Evolutionary conservation across 2,888 invertebrate genomes (phyloP).

Genomic region (Cheilosia impressa): DNA sequence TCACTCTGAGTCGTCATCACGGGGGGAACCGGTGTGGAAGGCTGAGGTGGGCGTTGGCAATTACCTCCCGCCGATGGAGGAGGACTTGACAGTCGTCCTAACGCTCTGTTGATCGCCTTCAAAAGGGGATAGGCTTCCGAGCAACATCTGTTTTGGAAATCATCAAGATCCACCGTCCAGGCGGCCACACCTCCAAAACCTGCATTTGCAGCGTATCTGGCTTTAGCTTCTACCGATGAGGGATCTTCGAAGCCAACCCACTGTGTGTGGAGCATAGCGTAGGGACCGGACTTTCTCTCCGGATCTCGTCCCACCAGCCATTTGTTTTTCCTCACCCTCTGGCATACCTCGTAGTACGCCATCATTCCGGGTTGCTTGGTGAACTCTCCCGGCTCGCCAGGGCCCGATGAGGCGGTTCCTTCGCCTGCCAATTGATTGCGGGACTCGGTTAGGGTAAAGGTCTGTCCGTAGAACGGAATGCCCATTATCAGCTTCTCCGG

Average conservation of each 20-base stretch:
- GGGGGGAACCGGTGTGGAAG: constrained; percentile 90
- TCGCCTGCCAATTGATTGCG: constrained; percentile 83
- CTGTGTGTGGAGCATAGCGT: constrained; percentile 90
- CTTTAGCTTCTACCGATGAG: constrained; percentile 90
- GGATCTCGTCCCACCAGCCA: constrained; percentile 88
- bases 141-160: constrained; percentile 94
- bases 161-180: constrained; percentile 95
- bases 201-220: constrained; percentile 88
- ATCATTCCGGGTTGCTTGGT: constrained; percentile 95
- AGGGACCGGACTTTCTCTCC: constrained; percentile 87
- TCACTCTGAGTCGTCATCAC: constrained; percentile 89
- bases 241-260: constrained; percentile 96
- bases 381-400: constrained; percentile 91
- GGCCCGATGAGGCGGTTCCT: constrained; percentile 88
- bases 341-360: constrained; percentile 93
- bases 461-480: constrained; percentile 94
- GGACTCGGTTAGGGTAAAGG: constrained; percentile 87
- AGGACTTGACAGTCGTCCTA: constrained; percentile 86
- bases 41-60: constrained; percentile 89
- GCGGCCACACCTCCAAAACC: constrained; percentile 93
- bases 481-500: constrained; percentile 91
- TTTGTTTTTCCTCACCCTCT: constrained; percentile 87
- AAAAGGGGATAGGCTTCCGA: constrained; percentile 91
- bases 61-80: constrained; percentile 85
- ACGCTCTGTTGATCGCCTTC: constrained; percentile 90